phyloP scores from a whole-genome alignment of 2,888 invertebrate genomes.

The Pyrrhia umbra region DNA sequence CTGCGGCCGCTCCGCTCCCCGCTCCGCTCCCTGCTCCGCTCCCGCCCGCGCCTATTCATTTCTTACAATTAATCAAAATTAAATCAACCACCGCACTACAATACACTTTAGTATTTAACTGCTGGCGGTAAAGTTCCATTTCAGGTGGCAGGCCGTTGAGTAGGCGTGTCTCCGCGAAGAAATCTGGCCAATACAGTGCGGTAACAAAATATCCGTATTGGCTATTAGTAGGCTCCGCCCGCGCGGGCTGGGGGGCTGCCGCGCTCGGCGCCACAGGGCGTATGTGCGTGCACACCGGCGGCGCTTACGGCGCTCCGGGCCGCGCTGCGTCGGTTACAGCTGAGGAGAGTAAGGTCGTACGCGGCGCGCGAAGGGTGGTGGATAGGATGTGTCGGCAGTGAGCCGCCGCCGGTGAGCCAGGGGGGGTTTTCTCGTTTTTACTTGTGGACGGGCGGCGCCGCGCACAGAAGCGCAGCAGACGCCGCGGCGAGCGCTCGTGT shows the following conservation, averaged over 20 bases:
- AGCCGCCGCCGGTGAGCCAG: constrained; percentile 61
- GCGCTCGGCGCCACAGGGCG: constrained; percentile 61
- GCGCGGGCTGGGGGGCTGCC: constrained; percentile 71
- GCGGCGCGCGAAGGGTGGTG: constrained; percentile 68
- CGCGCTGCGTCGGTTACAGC: constrained; percentile 31
- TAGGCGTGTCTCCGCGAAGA: constrained; percentile 88
- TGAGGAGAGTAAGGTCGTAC: constrained; percentile 70
- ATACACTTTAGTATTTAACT: constrained; percentile 71
- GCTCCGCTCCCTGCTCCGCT: constrained; percentile 37
- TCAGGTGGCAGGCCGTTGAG: constrained; percentile 67
- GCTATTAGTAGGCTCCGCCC: constrained; percentile 90
- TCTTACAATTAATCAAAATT: constrained; percentile 90
- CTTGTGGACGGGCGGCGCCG: constrained; percentile 72
- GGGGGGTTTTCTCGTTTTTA: constrained; percentile 76
- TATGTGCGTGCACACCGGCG: constrained; percentile 52
- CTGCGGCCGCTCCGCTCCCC: background rate
- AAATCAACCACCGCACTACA: constrained; percentile 78
- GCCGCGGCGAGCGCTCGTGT: constrained; percentile 86
- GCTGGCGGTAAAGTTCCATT: constrained; percentile 67
- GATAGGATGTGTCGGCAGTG: constrained; percentile 74
- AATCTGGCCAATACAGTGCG: constrained; percentile 91
- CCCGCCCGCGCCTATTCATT: constrained; percentile 79
- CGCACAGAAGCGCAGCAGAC: constrained; percentile 84
- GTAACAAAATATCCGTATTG: constrained; percentile 91
- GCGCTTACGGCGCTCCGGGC: constrained; percentile 65